Evolutionary conservation across 2,888 invertebrate genomes (phyloP), one percentile per base, ranked within the genome.

Genomic region (Oxytorus armatus): DNA sequence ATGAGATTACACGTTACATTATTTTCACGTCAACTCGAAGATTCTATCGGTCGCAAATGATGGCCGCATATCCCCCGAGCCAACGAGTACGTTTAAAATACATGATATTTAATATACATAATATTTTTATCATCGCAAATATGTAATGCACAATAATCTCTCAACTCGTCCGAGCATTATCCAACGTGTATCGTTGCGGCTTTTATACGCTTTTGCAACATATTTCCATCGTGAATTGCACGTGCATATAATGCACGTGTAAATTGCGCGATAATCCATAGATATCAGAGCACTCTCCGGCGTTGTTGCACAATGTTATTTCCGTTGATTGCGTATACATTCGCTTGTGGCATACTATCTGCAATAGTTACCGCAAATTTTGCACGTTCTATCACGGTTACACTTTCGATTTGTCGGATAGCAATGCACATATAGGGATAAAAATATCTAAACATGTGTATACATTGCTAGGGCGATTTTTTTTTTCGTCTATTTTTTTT

Each of bases 291-390:
- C 47, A 49, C n/a, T 33, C 33, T 39, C 8, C n/a, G 65, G 51
- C 44, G 57, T 78, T 79, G 73, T 82, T 84, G 79, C 81, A 77
- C 82, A 82, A 83, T 69, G 77, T 79, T 73, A 77, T 82, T 83
- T 81, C 74, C 82, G 84, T 65, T 79, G 77, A 83, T 84, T 84
- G 80, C 80, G 25, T 44, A 61, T 23, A 29, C 5, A 29, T 29
- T 8, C 10, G 10, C 70, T 63, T 47, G 47, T 39, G 72, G 61
- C 65, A 77, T 73, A 73, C 63, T 77, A 81, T 81, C 77, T 68
- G 73, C 72, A 57, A 68, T 74, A 16, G 25, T 69, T 39, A 44
- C 66, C 10, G 57, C 29, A 29, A 68, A 66, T 25, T 76, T 29
- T 72, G 23, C 47, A 44, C 51, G 36, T 25, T 55, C 23, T 66